Conservation (phyloP, 1,140 invertebrate genomes). For the Ostrea denselamellosa region DNA sequence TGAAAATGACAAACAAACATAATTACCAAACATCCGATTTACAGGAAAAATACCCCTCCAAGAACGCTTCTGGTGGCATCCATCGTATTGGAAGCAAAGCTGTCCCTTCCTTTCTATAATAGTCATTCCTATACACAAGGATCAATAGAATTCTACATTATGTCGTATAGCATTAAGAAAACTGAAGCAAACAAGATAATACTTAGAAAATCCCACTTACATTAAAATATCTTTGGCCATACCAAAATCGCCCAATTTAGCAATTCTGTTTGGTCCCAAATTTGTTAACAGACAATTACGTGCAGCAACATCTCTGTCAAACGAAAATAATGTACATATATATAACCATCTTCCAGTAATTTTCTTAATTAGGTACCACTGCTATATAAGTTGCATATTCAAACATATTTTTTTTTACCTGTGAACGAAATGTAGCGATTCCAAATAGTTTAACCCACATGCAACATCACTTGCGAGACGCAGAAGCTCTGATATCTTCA, state of each 20-base stretch:
- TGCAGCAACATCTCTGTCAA: constrained; percentile 17
- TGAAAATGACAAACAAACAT: background rate
- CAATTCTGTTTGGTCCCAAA: constrained; percentile 4
- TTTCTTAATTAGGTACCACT: too few relatives aligned
- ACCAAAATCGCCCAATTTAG: constrained; percentile 27
- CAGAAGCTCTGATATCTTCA: background rate
- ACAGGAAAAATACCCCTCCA: constrained; percentile 69
- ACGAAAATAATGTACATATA: background rate
- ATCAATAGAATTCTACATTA: background rate
- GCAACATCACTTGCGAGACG: background rate
- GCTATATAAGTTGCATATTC: background rate
- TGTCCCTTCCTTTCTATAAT: constrained; percentile 76
- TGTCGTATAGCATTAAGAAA: background rate
- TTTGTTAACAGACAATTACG: constrained; percentile 23
- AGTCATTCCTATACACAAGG: constrained; percentile 66
- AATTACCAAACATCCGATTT: constrained; percentile 84
- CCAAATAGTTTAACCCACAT: constrained; percentile 31
- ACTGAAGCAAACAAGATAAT: background rate
- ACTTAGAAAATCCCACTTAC: background rate
- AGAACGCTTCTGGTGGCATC: constrained; percentile 76
- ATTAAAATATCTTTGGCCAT: constrained; percentile 17
- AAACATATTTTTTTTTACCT: background rate
- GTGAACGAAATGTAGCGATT: constrained; percentile 31
- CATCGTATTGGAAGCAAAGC: constrained; percentile 75
- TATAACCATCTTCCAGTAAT: too few relatives aligned